phyloP scores from a whole-genome alignment of 2,797 vertebrate genomes.

The Loriculus beryllinus region DNA sequence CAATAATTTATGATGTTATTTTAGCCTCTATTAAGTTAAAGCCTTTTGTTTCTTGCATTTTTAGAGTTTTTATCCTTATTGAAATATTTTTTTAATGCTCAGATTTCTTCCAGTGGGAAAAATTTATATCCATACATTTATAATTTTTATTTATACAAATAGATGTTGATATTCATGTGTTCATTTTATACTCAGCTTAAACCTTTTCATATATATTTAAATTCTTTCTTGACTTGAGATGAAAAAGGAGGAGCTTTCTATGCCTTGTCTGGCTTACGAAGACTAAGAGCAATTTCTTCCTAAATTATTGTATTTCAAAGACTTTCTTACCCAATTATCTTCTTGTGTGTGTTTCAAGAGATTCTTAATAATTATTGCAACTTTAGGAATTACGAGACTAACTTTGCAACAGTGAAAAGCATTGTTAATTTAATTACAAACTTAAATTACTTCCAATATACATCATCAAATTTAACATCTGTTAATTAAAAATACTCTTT shows the following conservation, averaged over 20 bases:
- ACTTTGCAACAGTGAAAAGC: not conserved
- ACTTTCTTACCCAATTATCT: not conserved
- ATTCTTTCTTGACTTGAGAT: not conserved
- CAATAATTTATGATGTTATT: not conserved
- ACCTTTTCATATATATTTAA: not conserved
- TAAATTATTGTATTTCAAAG: not conserved
- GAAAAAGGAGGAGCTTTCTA: not conserved
- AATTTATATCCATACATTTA: not conserved
- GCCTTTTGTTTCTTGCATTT: not conserved
- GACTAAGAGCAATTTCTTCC: not conserved
- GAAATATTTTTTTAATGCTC: not conserved
- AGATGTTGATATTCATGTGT: not conserved
- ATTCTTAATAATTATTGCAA: not conserved
- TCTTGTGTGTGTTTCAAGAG: not conserved
- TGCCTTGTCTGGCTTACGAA: not conserved
- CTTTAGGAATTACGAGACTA: not conserved
- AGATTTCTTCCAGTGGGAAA: not conserved
- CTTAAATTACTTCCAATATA: not conserved
- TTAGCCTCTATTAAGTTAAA: not conserved
- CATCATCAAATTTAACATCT: not conserved
- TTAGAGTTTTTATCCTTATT: not conserved
- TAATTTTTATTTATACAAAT: not conserved
- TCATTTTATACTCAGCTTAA: not conserved
- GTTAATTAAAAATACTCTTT: not conserved
- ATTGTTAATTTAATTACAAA: not conserved